phyloP scores from a whole-genome alignment of 2,888 invertebrate genomes.

The Gasteruption jaculator region DNA sequence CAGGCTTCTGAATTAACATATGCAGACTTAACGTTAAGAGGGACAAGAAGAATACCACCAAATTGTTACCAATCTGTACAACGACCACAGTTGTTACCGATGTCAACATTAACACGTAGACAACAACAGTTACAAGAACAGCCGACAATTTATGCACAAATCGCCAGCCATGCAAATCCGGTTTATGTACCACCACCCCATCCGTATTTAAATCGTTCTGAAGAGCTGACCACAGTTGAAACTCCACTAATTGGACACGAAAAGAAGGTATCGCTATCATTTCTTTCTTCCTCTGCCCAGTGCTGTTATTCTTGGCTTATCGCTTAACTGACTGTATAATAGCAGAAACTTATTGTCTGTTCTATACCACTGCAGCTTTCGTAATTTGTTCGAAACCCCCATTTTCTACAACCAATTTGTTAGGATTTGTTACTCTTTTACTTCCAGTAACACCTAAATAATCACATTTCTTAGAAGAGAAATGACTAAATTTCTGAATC shows the following conservation, averaged over 20 bases:
- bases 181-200: constrained; percentile 47
- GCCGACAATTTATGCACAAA: constrained; percentile 46
- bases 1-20: constrained; percentile 44
- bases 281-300: constrained; percentile 7
- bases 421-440: too few species aligned
- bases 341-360: too few species aligned
- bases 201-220: constrained; percentile 37
- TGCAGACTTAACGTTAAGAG: constrained; percentile 41
- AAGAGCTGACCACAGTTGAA: constrained; percentile 45
- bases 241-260: constrained; percentile 48
- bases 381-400: too few species aligned
- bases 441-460: too few species aligned
- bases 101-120: constrained; percentile 45
- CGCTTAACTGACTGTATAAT: too few species aligned
- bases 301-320: neutral
- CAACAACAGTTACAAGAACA: constrained; percentile 39
- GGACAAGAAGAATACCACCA: constrained; percentile 43
- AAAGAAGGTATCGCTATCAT: constrained; percentile 37
- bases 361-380: too few species aligned
- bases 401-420: too few species aligned
- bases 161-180: constrained; percentile 42
- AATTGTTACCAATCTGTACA: constrained; percentile 47
- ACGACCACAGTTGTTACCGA: constrained; percentile 43
- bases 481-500: too few species aligned
- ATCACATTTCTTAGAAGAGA: too few species aligned